Conservation (phyloP, 2,888 invertebrate genomes). For the Trissolcus japonicus region DNA sequence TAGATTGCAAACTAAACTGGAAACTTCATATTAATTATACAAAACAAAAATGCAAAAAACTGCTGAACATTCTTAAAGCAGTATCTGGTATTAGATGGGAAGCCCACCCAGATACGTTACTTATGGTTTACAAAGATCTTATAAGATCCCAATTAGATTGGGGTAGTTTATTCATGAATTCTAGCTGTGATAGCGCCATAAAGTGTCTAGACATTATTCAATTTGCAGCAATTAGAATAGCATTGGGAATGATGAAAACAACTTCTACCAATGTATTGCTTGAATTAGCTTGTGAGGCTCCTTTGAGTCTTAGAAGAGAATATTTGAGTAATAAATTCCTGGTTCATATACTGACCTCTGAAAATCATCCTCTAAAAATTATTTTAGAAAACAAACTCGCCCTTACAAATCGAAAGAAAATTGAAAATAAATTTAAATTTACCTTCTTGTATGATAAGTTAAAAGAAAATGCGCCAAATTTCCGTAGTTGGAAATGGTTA, state of each 20-base stretch:
- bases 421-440: not conserved
- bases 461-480: not conserved
- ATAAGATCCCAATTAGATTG: constrained; percentile 3
- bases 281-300: constrained; percentile 6
- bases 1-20: constrained; percentile 6
- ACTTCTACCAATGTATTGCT: constrained; percentile 17
- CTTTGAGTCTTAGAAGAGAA: constrained; percentile 8
- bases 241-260: constrained; percentile 28
- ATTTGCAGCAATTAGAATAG: constrained; percentile 15
- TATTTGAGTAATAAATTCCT: constrained; percentile 14
- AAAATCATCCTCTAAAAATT: constrained; percentile 6
- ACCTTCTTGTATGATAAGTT: not conserved
- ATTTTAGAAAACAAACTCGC: constrained; percentile 2
- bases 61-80: constrained; percentile 2
- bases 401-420: not conserved
- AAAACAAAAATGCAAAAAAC: not conserved
- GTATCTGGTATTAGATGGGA: constrained; percentile 2
- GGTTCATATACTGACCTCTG: not conserved
- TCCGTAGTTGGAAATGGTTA: not conserved
- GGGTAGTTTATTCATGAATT: not conserved
- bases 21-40: constrained; percentile 9
- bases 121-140: constrained; percentile 5
- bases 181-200: not conserved
- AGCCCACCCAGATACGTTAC: not conserved
- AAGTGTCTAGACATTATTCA: not conserved